phyloP scores from a whole-genome alignment of 2,113 vertebrate species.

The Sorex fumeus region DNA sequence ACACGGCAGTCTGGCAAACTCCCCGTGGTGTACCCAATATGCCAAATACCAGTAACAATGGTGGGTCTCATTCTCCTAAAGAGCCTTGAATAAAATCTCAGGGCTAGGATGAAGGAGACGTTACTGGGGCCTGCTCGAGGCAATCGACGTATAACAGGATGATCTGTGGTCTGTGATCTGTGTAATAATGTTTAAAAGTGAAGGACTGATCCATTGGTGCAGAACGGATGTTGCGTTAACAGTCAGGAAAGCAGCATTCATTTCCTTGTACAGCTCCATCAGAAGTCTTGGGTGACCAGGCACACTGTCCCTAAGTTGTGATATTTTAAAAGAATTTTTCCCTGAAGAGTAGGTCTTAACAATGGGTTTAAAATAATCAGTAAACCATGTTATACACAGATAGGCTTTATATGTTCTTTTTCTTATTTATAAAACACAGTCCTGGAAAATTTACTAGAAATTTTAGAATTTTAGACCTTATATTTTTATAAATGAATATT shows the following conservation, averaged over 20 bases:
- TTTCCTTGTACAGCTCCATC: not conserved
- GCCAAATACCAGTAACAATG: no score
- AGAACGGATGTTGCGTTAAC: not conserved
- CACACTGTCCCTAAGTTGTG: not conserved
- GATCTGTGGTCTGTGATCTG: no score
- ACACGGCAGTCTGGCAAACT: no score
- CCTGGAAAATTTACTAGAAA: not conserved
- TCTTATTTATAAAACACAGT: not conserved
- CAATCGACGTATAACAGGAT: no score
- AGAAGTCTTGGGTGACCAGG: not conserved
- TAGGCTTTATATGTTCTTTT: not conserved
- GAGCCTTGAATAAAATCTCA: no score
- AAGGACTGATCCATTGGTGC: not conserved
- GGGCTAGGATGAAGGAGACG: no score
- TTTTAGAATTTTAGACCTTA: no score
- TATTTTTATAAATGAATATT: no score
- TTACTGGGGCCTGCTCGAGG: no score
- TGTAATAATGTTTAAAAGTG: no score
- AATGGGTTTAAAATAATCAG: not conserved
- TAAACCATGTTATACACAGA: not conserved
- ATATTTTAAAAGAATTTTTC: not conserved
- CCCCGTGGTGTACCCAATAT: no score
- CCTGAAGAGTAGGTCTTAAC: not conserved
- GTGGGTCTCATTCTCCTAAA: no score
- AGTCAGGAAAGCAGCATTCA: not conserved